Conservation (phyloP, 92 coral and sea anemone species). For the Zoanthus sansibaricus region DNA sequence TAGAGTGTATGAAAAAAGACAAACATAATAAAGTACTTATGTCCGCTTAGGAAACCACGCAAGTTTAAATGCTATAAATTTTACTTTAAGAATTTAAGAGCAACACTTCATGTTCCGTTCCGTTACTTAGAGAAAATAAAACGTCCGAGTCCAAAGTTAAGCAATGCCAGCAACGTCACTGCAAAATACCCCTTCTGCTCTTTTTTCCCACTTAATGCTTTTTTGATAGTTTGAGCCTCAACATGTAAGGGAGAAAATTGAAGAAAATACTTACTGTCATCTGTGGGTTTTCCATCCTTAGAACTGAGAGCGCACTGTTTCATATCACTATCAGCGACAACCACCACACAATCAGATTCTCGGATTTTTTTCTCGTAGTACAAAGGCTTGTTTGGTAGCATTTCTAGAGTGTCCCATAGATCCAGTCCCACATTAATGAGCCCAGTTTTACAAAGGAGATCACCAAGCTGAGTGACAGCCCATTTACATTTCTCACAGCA, state of each 20-base stretch:
- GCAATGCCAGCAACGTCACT: too few species aligned
- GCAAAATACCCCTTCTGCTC: too few species aligned
- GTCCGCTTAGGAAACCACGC: too few species aligned
- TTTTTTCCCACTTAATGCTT: too few species aligned
- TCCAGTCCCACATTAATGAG: slow-evolving; percentile 70
- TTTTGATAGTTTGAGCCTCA: too few species aligned
- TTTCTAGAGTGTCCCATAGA: slow-evolving; percentile 69
- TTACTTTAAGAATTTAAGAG: too few species aligned
- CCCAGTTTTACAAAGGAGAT: slow-evolving; percentile 65
- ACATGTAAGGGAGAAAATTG: background rate
- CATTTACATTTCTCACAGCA: slow-evolving; percentile 4
- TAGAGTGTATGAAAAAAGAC: too few species aligned
- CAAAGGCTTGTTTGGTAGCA: slow-evolving; percentile 64
- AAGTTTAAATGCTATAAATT: too few species aligned
- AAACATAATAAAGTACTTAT: too few species aligned
- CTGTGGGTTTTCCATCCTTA: background rate
- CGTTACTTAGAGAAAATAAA: too few species aligned
- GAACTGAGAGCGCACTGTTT: background rate
- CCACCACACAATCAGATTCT: slow-evolving; percentile 72
- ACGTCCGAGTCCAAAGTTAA: too few species aligned
- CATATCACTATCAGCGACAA: slow-evolving; percentile 45
- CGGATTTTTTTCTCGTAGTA: slow-evolving; percentile 79
- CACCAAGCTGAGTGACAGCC: slow-evolving; percentile 48
- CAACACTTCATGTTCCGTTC: too few species aligned
- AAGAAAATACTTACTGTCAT: slow-evolving; percentile 13